Percentiles rank a stretch among this genome's conserved stretches.
Conservation (phyloP, 2,797 vertebrate genomes). For the Hoplostethus atlanticus region DNA sequence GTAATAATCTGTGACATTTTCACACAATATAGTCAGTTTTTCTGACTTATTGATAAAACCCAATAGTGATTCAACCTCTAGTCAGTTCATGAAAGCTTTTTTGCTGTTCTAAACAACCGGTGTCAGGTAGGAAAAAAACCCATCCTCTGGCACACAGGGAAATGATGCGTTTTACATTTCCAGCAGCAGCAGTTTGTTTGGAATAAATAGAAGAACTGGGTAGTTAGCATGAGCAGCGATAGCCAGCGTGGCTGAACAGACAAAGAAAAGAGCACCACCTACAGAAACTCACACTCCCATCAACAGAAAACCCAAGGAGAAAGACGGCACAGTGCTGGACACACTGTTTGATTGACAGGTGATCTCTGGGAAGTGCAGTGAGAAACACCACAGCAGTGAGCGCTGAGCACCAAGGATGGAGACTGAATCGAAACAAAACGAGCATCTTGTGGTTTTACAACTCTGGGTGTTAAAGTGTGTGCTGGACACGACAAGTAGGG, state of each 20-base stretch:
- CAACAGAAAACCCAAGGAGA: not conserved
- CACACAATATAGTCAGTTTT: conserved; percentile 26
- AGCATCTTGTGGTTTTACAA: not conserved
- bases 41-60: conserved; percentile 52
- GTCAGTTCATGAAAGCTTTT: no score
- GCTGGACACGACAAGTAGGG: not conserved
- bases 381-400: conserved; percentile 22
- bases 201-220: not conserved
- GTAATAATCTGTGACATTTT: conserved; percentile 11
- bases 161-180: conserved; percentile 6
- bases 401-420: conserved; percentile 47
- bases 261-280: not conserved
- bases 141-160: conserved; percentile 1
- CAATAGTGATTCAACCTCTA: conserved; percentile 45
- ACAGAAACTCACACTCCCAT: conserved; percentile 6
- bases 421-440: not conserved
- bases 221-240: no score
- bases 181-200: conserved; percentile 1
- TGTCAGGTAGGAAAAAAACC: not conserved
- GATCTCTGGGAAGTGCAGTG: conserved; percentile 35
- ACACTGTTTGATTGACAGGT: conserved; percentile 5
- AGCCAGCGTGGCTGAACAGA: no score
- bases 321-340: not conserved
- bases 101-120: conserved; percentile 6
- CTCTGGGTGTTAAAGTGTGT: not conserved